phyloP scores from a whole-genome alignment of 2,113 vertebrate species.

The Cariama cristata region DNA sequence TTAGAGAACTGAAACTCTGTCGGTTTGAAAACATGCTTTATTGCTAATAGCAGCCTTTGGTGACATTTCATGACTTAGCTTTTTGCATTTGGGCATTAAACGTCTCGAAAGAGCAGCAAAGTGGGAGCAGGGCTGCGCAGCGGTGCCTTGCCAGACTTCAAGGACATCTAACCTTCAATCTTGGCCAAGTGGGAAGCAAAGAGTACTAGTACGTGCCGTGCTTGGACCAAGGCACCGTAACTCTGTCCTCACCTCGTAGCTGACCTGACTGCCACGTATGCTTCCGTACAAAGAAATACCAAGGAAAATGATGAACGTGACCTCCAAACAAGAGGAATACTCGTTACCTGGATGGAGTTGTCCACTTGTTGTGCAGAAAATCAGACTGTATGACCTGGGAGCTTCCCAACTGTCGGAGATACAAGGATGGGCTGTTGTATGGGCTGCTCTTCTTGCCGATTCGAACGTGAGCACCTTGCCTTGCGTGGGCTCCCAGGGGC shows the following conservation, averaged over 20 bases:
- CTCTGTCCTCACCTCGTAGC: background rate
- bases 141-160: background rate
- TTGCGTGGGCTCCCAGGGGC: background rate
- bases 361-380: background rate
- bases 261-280: accelerated
- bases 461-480: accelerated
- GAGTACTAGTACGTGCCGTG: background rate
- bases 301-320: accelerated
- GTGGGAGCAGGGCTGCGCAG: background rate
- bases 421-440: accelerated
- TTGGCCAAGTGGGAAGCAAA: background rate
- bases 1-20: background rate
- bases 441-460: background rate
- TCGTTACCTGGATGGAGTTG: background rate
- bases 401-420: accelerated
- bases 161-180: background rate
- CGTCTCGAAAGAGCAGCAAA: accelerated
- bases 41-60: background rate
- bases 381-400: background rate
- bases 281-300: background rate
- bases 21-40: background rate
- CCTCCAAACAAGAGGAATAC: background rate
- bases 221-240: accelerated
- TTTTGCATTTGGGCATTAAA: background rate
- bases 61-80: background rate